These are phyloP conservation scores for Trypoxylus dichotomus DNA, from an alignment of 1,140 invertebrate species.

Conservation along the genomic window DNA sequence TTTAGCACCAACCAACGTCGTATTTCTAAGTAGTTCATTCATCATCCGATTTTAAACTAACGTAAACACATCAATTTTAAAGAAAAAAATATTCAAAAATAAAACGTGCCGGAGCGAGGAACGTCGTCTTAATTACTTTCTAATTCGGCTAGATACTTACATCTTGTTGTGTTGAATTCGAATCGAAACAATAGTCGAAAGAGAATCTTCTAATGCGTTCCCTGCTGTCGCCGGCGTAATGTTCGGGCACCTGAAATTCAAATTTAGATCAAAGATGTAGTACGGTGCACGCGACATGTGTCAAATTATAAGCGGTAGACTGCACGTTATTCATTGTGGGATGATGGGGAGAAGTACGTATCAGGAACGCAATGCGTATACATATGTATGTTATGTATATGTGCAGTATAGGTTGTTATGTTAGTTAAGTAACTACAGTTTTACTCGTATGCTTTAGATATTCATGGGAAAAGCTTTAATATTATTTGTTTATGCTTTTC, in stretches of 20 bases:
- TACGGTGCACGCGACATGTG: slow-evolving; percentile 23
- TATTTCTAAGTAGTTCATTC: slow-evolving; percentile 3
- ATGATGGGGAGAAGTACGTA: too few species aligned
- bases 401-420: background rate
- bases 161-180: slow-evolving; percentile 65
- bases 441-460: too few species aligned
- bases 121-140: background rate
- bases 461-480: too few species aligned
- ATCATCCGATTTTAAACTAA: background rate
- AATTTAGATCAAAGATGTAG: slow-evolving; percentile 47
- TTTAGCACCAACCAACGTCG: background rate
- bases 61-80: background rate
- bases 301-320: too few species aligned
- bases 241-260: slow-evolving; percentile 61
- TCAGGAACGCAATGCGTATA: slow-evolving; percentile 1
- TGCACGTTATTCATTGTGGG: too few species aligned
- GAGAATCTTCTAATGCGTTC: slow-evolving; percentile 67
- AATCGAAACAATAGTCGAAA: slow-evolving; percentile 71
- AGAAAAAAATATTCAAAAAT: background rate
- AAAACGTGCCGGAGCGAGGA: background rate
- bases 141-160: slow-evolving; percentile 46
- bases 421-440: too few species aligned
- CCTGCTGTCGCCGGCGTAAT: slow-evolving; percentile 66
- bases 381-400: slow-evolving; percentile 21
- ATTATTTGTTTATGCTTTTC: too few species aligned